phyloP scores from a whole-genome alignment of 2,797 vertebrate genomes.

The Helicolenus hilgendorfi region DNA sequence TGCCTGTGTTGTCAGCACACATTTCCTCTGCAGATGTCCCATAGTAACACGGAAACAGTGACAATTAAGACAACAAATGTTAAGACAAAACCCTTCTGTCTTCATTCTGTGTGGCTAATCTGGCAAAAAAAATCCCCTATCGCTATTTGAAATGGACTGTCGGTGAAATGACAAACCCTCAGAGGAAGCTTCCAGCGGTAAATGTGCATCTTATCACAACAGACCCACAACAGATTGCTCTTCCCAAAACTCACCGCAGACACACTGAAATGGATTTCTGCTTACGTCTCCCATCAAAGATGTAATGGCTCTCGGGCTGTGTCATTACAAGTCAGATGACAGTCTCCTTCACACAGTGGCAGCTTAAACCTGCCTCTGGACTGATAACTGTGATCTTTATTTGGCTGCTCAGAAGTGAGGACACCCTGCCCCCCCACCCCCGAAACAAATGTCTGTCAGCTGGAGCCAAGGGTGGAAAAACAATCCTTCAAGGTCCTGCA shows the following conservation, averaged over 20 bases:
- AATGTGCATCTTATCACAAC: conserved; percentile 72
- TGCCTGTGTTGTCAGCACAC: conserved; percentile 22
- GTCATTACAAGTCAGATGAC: conserved; percentile 84
- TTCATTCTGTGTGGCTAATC: conserved; percentile 7
- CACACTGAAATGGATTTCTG: conserved; percentile 79
- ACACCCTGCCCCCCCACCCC: not conserved
- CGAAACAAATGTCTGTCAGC: conserved; percentile 43
- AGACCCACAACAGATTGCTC: conserved; percentile 59
- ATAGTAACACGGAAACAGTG: conserved; percentile 1
- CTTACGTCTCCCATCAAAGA: conserved; percentile 79
- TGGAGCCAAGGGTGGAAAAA: conserved; percentile 25
- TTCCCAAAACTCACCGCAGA: conserved; percentile 52
- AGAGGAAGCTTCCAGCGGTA: conserved; percentile 32
- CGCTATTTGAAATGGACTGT: conserved; percentile 41
- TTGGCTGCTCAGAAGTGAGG: conserved; percentile 56
- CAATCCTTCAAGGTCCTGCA: conserved; percentile 25
- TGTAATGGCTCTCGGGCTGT: conserved; percentile 72
- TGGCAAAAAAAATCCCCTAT: not conserved
- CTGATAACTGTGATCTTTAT: conserved; percentile 78
- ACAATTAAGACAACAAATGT: conserved; percentile 17
- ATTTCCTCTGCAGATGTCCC: conserved; percentile 23
- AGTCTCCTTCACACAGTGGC: conserved; percentile 61
- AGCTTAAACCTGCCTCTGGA: conserved; percentile 69
- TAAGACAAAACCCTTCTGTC: conserved; percentile 2
- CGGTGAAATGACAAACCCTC: conserved; percentile 35